Percentiles rank a stretch among this genome's conserved stretches.
Evolutionary conservation across 2,113 vertebrate species (phyloP).

Genomic region (Ammodytes marinus): DNA sequence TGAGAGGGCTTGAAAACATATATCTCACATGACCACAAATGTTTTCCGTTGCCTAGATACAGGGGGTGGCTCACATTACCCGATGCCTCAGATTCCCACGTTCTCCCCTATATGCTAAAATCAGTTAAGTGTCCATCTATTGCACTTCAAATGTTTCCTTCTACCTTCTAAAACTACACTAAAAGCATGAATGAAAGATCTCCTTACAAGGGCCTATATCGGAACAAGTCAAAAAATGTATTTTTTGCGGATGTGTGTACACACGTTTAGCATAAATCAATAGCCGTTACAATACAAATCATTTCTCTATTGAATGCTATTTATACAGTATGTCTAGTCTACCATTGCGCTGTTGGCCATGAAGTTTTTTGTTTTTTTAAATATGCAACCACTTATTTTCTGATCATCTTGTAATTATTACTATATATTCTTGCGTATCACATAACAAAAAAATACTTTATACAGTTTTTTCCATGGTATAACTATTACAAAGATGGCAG

Average conservation of each 20-base stretch:
- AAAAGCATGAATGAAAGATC: neutral
- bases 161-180: too few species aligned
- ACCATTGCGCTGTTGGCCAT: neutral
- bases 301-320: neutral
- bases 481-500: constrained; percentile 20
- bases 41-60: too few species aligned
- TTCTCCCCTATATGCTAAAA: too few species aligned
- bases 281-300: neutral
- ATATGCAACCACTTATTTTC: neutral
- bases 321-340: neutral
- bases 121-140: neutral
- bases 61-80: too few species aligned
- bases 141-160: neutral
- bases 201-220: neutral
- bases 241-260: neutral
- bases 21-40: too few species aligned
- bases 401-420: neutral
- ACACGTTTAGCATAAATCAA: neutral
- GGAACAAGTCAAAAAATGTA: neutral
- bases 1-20: too few species aligned
- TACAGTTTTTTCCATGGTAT: neutral
- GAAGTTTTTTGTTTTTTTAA: neutral
- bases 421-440: neutral
- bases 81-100: too few species aligned
- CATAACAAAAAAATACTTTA: neutral